Conservation (phyloP, 2,113 vertebrate genomes). For the Diadophis punctatus region DNA sequence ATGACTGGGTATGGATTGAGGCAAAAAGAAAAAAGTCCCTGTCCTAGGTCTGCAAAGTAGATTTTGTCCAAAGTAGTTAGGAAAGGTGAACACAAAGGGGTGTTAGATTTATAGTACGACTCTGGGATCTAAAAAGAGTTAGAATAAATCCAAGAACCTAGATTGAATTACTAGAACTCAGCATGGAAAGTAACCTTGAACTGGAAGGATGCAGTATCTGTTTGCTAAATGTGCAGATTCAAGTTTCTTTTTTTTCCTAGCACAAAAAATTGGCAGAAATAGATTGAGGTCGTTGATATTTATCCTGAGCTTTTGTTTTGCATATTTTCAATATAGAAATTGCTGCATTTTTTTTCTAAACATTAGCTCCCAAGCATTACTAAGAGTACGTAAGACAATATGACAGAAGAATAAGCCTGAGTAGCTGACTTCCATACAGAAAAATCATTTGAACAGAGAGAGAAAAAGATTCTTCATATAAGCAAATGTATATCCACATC, state of each 20-base stretch:
- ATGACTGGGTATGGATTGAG: not conserved
- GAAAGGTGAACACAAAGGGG: not conserved
- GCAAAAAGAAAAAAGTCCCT: not conserved
- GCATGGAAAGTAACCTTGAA: slow-evolving; percentile 3
- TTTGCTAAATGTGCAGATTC: not conserved
- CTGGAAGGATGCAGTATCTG: not conserved
- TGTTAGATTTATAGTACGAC: not conserved
- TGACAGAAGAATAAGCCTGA: not conserved
- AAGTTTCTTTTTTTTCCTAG: slow-evolving; percentile 13
- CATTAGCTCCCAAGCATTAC: not conserved
- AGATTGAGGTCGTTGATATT: slow-evolving; percentile 27
- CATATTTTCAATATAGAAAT: fast-evolving
- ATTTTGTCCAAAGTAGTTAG: not conserved
- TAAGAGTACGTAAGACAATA: not conserved
- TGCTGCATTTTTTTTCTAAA: not conserved
- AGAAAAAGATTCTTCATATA: not conserved
- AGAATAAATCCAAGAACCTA: not conserved
- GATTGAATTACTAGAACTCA: not conserved
- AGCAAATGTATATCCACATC: not conserved
- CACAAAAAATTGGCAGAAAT: not conserved
- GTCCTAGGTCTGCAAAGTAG: not conserved
- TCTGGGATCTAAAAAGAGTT: not conserved
- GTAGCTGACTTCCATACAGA: not conserved
- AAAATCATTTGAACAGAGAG: not conserved
- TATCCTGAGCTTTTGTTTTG: not conserved